Evolutionary conservation across 2,797 vertebrate species (phyloP), one percentile per base, ranked within the genome.

Genomic region (Chelonia mydas): DNA sequence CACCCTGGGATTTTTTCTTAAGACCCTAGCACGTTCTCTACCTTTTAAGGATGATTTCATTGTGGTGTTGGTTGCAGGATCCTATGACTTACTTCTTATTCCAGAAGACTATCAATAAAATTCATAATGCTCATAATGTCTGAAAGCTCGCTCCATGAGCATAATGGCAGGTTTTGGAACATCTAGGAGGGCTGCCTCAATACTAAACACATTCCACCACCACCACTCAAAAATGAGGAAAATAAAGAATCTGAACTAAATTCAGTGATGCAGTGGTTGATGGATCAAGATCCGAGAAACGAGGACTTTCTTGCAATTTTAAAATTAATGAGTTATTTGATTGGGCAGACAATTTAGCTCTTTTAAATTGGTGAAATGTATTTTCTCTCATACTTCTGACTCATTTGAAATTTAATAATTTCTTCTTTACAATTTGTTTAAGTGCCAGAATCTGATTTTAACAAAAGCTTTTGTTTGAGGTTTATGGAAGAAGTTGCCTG

Each of bases 241-340:
- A 90, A 50, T 54, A 76, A 93, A 92, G 79, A 57, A 2, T 2
- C 5, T 84, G 50, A 59, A 53, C 8, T 82, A 45, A 93, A 93
- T 16, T 68, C 33, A 51, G 6, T 41, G 12, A 68, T 76, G 21
- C 15, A 50, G 83, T 79, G 84, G 13, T 28, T 81, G 83, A 7
- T 83, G 17, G 9, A 78, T 72, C 1, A 1, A 89, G 57, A 54
- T 27, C 6, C 54, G 33, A 54, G 25, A 88, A 80, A 72, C 72
- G 84, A 80, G 5, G 15, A 57, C 12, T 59, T 89, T 13, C 27
- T 88, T 74, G 21, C 41, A 33, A 2, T 89, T 89, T 89, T 49
- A 76, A 94, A 81, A 83, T 61, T 50, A 94, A 54, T 65, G 5
- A 5, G 21, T 50, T 85, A 17, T 81, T 92, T 83, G 33, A 55